phyloP scores from a whole-genome alignment of 2,113 vertebrate genomes.

The Acanthisitta chloris region DNA sequence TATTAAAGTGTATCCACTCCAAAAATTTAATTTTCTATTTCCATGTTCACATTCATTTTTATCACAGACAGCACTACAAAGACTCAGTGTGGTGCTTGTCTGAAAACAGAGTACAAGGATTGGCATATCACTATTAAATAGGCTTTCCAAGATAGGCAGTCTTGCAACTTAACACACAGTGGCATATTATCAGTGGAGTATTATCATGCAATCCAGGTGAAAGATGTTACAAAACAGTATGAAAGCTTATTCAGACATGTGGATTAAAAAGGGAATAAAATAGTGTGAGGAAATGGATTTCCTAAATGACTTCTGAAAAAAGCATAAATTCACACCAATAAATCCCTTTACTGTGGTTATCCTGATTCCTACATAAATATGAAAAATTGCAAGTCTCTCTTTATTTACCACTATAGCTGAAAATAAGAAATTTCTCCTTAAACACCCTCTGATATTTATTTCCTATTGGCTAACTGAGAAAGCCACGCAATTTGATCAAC shows the following conservation, averaged over 20 bases:
- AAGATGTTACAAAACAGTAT: neutral
- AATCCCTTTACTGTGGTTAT: neutral
- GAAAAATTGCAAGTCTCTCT: neutral
- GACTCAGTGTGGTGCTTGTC: rapidly evolving
- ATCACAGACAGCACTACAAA: neutral
- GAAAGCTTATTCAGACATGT: neutral
- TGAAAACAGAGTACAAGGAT: neutral
- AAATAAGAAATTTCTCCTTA: neutral
- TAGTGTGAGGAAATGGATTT: neutral
- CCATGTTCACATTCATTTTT: neutral
- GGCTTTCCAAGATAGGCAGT: neutral
- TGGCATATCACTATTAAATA: neutral
- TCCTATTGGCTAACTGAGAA: neutral
- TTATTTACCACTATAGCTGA: neutral
- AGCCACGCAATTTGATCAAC: neutral
- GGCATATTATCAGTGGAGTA: neutral
- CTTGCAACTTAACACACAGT: neutral
- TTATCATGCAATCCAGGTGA: neutral
- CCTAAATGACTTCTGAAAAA: neutral
- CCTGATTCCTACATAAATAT: neutral
- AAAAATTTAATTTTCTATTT: neutral
- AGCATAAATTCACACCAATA: neutral
- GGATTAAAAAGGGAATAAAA: neutral
- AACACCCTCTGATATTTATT: neutral
- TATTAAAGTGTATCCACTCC: neutral